phyloP scores from a whole-genome alignment of 1,140 invertebrate genomes.

The Zophobas atratus region DNA sequence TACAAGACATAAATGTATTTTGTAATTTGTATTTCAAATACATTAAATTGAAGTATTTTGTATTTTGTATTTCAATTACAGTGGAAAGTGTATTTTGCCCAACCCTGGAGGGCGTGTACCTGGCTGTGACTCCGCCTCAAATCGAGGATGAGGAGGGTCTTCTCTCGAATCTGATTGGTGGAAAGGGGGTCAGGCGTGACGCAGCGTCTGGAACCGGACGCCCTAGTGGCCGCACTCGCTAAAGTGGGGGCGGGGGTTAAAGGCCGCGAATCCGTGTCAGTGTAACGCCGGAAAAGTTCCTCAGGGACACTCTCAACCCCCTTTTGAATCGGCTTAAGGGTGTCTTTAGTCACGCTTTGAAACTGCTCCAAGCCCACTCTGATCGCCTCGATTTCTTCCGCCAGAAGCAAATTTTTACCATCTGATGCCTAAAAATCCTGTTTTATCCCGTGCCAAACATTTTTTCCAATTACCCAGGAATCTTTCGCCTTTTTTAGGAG shows the following conservation, averaged over 20 bases:
- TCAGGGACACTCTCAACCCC: constrained; percentile 70
- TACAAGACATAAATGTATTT: no score
- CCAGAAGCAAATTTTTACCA: constrained; percentile 69
- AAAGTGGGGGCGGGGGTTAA: constrained; percentile 82
- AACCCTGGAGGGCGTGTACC: constrained; percentile 59
- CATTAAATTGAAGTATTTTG: no score
- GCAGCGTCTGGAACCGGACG: constrained; percentile 68
- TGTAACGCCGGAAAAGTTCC: constrained; percentile 76
- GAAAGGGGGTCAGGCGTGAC: constrained; percentile 70
- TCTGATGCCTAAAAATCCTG: constrained; percentile 65
- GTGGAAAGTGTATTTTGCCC: neutral
- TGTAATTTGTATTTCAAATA: no score
- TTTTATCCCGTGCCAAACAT: constrained; percentile 3
- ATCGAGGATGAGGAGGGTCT: constrained; percentile 69
- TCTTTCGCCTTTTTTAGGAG: constrained; percentile 81
- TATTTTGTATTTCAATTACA: neutral
- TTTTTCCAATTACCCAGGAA: constrained; percentile 73
- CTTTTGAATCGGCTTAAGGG: constrained; percentile 6
- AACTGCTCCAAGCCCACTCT: constrained; percentile 66
- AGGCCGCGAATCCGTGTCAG: constrained; percentile 85
- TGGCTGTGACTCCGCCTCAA: constrained; percentile 74
- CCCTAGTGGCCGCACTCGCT: constrained; percentile 73
- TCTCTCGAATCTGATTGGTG: constrained; percentile 59
- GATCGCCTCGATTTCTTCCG: constrained; percentile 71
- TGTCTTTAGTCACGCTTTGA: constrained; percentile 35